Base-by-base conservation (phyloP, 2,113 vertebrate species). In the Thermophis baileyi region DNA sequence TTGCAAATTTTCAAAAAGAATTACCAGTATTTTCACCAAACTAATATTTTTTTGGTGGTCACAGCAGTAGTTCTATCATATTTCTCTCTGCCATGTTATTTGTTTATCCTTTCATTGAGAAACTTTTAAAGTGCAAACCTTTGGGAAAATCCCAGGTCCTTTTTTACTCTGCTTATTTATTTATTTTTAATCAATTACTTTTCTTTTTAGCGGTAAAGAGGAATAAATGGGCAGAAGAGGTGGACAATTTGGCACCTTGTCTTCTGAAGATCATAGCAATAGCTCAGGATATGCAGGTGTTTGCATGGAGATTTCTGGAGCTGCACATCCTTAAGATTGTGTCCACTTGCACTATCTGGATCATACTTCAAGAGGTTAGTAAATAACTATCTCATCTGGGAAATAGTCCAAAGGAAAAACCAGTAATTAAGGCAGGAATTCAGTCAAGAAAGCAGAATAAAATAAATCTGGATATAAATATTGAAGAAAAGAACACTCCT, bases 261-360 rank as follows among this genome's bases (percentile, higher is more conserved):
- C 95, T 98, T n/a, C 86, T 97, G 94, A 97, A 97, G 87, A 93
- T 95, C 93, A 91, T 98, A 88, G 94, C 93, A 74, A 95, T 93
- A 22, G 57, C 98, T 30, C 85, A 93, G 30, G 95, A 57, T 87
- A 94, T 95, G 25, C 98, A 98, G 94, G 97, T 97, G 47, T 94
- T 97, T 47, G 85, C 92, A 92, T 98, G 98, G 98, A 96, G 96
- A 60, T 5, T 98, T 69, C 95, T 98, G 95, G 98, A 98, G 94
- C 97, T 98, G 57, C 98, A 98, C 91, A 97, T 97, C 95, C 88
- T 97, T 25, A 98, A 98, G 95, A 96, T 98, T 0, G 95, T 97
- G 27, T 97, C 97, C 1, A 94, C 96, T 0, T 96, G 94, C 86
- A 97, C 98, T 93, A 96, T 98, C 94, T 98, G 98, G 98, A 97